Evolutionary conservation across 53 echinoderm and acorn worm genomes (phyloP).

Genomic region (Echinarachnius parma): DNA sequence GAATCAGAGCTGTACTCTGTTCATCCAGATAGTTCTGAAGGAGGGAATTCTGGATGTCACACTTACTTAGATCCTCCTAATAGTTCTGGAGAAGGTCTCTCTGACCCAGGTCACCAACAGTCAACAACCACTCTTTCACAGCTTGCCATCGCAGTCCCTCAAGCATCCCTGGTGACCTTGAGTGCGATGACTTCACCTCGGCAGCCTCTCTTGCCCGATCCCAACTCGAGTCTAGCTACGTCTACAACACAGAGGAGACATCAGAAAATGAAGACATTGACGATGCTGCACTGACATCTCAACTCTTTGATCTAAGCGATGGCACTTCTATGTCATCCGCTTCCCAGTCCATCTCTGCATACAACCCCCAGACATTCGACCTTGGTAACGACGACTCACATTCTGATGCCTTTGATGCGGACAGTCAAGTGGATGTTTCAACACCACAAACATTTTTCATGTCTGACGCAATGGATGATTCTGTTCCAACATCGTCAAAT

Average conservation of each 20-base stretch:
- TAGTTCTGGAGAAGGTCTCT: too few species aligned
- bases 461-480: slow-evolving; percentile 17
- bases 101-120: slow-evolving; percentile 23
- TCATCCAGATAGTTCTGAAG: too few species aligned
- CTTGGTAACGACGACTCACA: slow-evolving; percentile 25
- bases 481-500: too few species aligned
- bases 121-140: slow-evolving; percentile 20
- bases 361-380: slow-evolving; percentile 20
- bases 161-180: slow-evolving; percentile 15
- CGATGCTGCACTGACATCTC: slow-evolving; percentile 18
- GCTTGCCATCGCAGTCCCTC: slow-evolving; percentile 17
- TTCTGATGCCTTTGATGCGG: slow-evolving; percentile 11
- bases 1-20: too few species aligned
- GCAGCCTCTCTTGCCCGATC: slow-evolving; percentile 1
- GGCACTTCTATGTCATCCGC: slow-evolving; percentile 22
- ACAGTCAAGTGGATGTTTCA: slow-evolving; percentile 8
- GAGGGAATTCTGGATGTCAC: too few species aligned
- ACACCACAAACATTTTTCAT: slow-evolving; percentile 15
- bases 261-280: slow-evolving; percentile 16
- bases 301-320: slow-evolving; percentile 33
- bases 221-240: slow-evolving; percentile 11
- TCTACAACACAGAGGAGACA: slow-evolving; percentile 1
- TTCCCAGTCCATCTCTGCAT: slow-evolving; percentile 24
- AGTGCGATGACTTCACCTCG: slow-evolving; percentile 21
- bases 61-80: too few species aligned